Base-by-base conservation (phyloP, 2,888 invertebrate genomes). In the Carcina quercana region DNA sequence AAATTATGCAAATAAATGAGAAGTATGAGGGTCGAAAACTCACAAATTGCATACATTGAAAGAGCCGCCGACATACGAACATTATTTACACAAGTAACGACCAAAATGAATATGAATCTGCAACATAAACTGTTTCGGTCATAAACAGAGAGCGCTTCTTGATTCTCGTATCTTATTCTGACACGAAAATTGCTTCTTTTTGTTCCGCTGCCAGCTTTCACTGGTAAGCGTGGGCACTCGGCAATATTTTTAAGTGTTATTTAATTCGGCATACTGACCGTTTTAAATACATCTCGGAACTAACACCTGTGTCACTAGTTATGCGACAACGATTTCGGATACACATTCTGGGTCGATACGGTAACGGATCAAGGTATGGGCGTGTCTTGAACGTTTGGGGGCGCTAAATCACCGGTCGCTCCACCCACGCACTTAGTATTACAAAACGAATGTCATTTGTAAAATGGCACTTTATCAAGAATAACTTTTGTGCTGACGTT, bases 191-290 rank as follows among this genome's bases (percentile, higher is more conserved):
- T 47, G 42, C 50, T 58, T 52, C 53, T 53, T 57, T 54, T 55
- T 50, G 51, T 55, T 53, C 48, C 53, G 47, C 47, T 43, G 38
- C 12, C 50, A 54, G 65, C 74, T 73, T 75, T 75, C 74, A 70
- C 74, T 70, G 44, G 38, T 33, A 39, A 45, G 51, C 48, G 60
- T 59, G 56, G 63, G 58, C 47, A 60, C 61, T 61, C n/a, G n/a
- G n/a, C n/a, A n/a, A n/a, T n/a, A n/a, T 61, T 70, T 61, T 69
- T 55, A 63, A 64, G 55, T 61, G 56, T 73, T 73, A 68, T 69
- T 73, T 69, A 72, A 73, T 69, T 62, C 57, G 64, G 55, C 69
- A 67, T 50, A 65, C 59, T 75, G 63, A 64, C 68, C 70, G 55
- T 54, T 53, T 59, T 59, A 47, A 50, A 50, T 41, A 42, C 40